Percentiles rank a stretch among this genome's conserved stretches.
Evolutionary conservation across 2,113 vertebrate genomes (phyloP).

Genomic region (Cochlearius cochlearius): DNA sequence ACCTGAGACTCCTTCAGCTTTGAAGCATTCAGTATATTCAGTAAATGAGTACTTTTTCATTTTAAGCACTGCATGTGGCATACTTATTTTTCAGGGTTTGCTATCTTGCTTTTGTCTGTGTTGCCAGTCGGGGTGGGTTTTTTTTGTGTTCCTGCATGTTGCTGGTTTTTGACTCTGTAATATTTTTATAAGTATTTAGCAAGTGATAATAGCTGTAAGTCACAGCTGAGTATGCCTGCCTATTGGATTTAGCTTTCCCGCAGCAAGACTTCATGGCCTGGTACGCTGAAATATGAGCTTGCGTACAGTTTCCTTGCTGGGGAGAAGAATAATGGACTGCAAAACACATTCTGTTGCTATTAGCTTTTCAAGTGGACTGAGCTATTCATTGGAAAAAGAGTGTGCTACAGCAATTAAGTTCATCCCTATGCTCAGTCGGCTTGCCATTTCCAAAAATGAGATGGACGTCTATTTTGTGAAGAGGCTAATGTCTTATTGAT

Average conservation of each 20-base stretch:
- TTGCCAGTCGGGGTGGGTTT: constrained; percentile 1
- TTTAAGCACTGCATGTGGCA: not conserved
- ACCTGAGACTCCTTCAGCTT: not conserved
- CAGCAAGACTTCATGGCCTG: constrained; percentile 50
- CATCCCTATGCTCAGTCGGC: not conserved
- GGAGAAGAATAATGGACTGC: constrained; percentile 59
- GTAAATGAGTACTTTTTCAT: not conserved
- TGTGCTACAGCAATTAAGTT: constrained; percentile 42
- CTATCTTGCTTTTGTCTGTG: not conserved
- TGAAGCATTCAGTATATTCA: not conserved
- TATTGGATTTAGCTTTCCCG: constrained; percentile 57
- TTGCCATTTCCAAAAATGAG: constrained; percentile 42
- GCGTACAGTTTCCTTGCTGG: constrained; percentile 42
- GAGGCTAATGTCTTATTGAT: constrained; percentile 18
- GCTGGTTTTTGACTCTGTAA: constrained; percentile 7
- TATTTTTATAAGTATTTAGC: constrained; percentile 38
- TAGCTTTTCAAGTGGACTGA: constrained; percentile 63
- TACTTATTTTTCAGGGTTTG: not conserved
- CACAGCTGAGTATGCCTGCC: constrained; percentile 41
- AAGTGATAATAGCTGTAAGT: constrained; percentile 49
- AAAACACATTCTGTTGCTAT: constrained; percentile 51
- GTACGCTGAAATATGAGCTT: constrained; percentile 38
- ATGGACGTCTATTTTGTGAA: not conserved
- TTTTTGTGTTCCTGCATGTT: not conserved
- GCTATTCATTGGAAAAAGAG: constrained; percentile 46